Evolutionary conservation across 2,113 vertebrate species (phyloP).

Genomic region (Callopanchax toddi): DNA sequence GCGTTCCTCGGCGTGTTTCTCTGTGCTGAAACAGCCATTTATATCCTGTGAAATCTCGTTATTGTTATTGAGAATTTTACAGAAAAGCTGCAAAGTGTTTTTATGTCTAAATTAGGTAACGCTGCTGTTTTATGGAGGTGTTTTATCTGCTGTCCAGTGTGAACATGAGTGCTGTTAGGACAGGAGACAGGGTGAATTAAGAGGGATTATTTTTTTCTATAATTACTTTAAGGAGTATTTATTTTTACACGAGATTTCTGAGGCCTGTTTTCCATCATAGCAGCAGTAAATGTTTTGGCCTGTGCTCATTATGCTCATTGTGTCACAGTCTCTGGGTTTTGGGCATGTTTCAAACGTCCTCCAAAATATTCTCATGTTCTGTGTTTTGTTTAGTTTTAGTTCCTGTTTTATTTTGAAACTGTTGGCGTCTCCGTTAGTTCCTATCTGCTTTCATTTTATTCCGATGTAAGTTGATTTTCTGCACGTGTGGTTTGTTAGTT

Average conservation of each 20-base stretch:
- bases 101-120: conserved; percentile 8
- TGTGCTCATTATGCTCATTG: background rate
- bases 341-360: background rate
- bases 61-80: conserved; percentile 5
- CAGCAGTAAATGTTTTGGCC: background rate
- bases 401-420: background rate
- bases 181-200: conserved; percentile 2
- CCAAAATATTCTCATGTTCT: background rate
- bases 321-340: background rate
- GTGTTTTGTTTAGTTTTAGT: background rate
- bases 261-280: conserved; percentile 7
- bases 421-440: background rate
- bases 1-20: background rate
- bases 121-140: conserved; percentile 9
- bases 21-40: conserved; percentile 21
- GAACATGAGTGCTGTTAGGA: conserved; percentile 16
- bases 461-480: background rate
- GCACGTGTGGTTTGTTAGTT: background rate
- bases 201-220: background rate
- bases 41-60: conserved; percentile 14
- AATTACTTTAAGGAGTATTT: conserved; percentile 6
- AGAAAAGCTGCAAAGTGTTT: conserved; percentile 1
- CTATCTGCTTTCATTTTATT: background rate
- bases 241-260: conserved; percentile 11
- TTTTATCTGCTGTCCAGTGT: conserved; percentile 12